Base-by-base conservation (phyloP, 2,888 invertebrate species). In the Hydriomena furcata region DNA sequence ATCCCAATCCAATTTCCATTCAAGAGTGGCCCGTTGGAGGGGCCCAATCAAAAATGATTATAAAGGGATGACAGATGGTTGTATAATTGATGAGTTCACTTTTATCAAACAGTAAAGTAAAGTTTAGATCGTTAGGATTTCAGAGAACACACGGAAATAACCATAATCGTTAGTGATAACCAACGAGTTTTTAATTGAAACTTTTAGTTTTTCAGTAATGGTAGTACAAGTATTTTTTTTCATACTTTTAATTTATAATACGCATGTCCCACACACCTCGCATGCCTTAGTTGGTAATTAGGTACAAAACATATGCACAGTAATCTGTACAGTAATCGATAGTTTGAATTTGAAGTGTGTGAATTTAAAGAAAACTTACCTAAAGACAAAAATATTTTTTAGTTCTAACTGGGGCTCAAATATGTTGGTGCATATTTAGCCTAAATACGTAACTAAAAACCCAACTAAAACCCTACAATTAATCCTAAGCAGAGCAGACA, bases 1-100 rank as follows among this genome's bases (percentile, higher is more conserved):
- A 71, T 69, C 61, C 63, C 67, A 61, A 73, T 72, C 69, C 72
- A 73, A 73, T 74, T 74, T 65, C 59, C 63, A 65, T 65, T 68
- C 65, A 65, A 68, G 68, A 66, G 69, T 63, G 60, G 41, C 59
- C 59, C 51, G 61, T 58, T 61, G 59, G 62, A 72, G 67, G 63
- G 66, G 58, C 52, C 61, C 68, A 72, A 74, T 71, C 66, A 71
- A 68, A 71, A 70, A 65, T 67, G 60, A 68, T 68, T 70, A 68
- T 72, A 63, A 59, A 61, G 61, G 61, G 58, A 58, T 60, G 62
- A 64, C 65, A 61, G 64, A 60, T 59, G 63, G 50, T 44, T 58
- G 55, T 59, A 57, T 61, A 61, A 65, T 64, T 64, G 55, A 58
- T 58, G 52, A 55, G 53, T 40, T 58, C 42, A 43, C 43, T 47